Conservation (phyloP, 2,797 vertebrate species). For the Acanthiza pusilla region DNA sequence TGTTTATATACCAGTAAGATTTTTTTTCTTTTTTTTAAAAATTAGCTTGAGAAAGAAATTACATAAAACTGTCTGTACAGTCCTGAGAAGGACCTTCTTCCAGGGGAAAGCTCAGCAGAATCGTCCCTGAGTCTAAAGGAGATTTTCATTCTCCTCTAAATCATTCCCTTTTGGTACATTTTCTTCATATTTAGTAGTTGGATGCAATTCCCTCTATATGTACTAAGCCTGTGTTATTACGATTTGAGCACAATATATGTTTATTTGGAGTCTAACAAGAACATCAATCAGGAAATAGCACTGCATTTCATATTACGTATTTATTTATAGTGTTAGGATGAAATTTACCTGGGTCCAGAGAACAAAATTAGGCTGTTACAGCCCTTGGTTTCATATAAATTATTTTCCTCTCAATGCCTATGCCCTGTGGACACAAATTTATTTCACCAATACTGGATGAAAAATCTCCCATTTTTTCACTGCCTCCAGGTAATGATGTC, state of each 20-base stretch:
- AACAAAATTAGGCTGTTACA: conserved; percentile 38
- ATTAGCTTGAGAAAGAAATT: background rate
- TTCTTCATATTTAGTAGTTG: background rate
- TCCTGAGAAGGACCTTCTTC: background rate
- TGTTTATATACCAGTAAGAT: background rate
- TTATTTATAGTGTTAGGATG: conserved; percentile 54
- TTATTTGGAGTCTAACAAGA: conserved; percentile 44
- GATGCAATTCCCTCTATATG: background rate
- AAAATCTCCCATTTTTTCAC: conserved; percentile 4
- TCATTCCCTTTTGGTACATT: background rate
- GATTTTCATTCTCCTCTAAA: background rate
- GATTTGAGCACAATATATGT: conserved; percentile 18
- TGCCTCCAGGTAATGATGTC: conserved; percentile 28
- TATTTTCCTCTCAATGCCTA: conserved; percentile 33
- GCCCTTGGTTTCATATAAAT: conserved; percentile 39
- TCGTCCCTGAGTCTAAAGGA: background rate
- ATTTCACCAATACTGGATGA: conserved; percentile 16
- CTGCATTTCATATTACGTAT: conserved; percentile 27
- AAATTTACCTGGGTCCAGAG: conserved; percentile 48
- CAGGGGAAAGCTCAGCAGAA: background rate
- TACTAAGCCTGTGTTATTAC: conserved; percentile 6
- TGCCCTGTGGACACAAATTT: conserved; percentile 46
- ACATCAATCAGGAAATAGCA: conserved; percentile 42
- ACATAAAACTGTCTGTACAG: background rate
- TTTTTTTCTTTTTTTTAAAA: background rate